Base-by-base conservation (phyloP, 2,113 vertebrate genomes). In the Gymnarchus niloticus region DNA sequence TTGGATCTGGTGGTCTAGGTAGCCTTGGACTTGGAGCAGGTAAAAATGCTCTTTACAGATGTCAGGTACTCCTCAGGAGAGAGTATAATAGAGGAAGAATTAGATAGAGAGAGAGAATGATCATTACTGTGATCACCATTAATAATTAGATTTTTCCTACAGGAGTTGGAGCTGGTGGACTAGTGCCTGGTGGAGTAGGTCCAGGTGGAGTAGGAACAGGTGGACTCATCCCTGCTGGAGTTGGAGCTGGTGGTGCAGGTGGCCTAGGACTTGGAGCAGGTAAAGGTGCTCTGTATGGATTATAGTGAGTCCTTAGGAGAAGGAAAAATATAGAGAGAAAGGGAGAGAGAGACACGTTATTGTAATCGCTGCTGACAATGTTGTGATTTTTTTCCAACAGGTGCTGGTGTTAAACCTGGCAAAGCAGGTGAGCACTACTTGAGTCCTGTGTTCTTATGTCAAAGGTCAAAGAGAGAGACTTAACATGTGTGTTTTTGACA, bases 61-160 rank as follows among this genome's bases (percentile, higher is more conserved):
- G 28, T 9, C 1, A 61, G 57, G 57, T 2, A 28, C 7, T 61
- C 9, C 9, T 61, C 0, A 61, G n/a, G 8, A 10, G n/a, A 61
- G 28, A 61, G n/a, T 25, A 61, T 61, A 61, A 28, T 0, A 10
- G 12, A 9, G 57, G 28, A 25, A 65, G 1, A 65, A 10, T 6
- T 33, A 46, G 41, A 61, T 28, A 44, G 59, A 56, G 1, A 23
- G 19, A 19, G 56, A 56, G 56, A 56, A 21, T 21, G 54, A 56
- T n/a, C n/a, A 28, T 33, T 46, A 48, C 21, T 48, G 28, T 69
- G 28, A 10, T 14, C 44, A 9, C 44, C 19, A 9, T 7, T 81
- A n/a, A 49, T 49, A 41, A 14, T 77, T 8, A 44, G n/a, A 0
- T 93, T 80, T 49, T 94, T 90, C 94, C 94, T 87, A 85, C 91